These are phyloP conservation scores for Leistus spinibarbis DNA, from an alignment of 2,888 invertebrate species.

Conservation along the genomic window DNA sequence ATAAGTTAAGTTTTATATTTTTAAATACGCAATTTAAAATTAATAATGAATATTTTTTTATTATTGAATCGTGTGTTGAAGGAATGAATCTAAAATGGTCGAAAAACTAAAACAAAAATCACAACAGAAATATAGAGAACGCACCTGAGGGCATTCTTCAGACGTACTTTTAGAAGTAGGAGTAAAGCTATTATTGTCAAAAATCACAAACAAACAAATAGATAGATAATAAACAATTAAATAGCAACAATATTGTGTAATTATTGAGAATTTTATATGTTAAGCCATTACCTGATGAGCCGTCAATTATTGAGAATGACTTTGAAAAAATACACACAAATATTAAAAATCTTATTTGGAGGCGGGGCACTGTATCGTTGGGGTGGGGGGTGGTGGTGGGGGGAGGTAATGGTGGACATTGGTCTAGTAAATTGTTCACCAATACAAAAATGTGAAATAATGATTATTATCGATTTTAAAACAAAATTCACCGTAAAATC, in stretches of 20 bases:
- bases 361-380: no score
- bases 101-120: slow-evolving; percentile 19
- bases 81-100: not conserved
- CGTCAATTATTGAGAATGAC: slow-evolving; percentile 35
- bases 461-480: not conserved
- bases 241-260: not conserved
- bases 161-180: slow-evolving; percentile 19
- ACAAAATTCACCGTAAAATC: not conserved
- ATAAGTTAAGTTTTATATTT: no score
- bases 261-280: not conserved
- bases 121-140: slow-evolving; percentile 28
- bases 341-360: slow-evolving; percentile 37
- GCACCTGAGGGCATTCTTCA: slow-evolving; percentile 23
- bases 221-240: not conserved
- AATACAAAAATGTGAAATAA: not conserved
- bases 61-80: not conserved
- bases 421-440: no score
- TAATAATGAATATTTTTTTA: no score
- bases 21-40: no score
- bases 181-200: slow-evolving; percentile 18
- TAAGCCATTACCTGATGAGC: slow-evolving; percentile 38
- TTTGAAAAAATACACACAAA: slow-evolving; percentile 40
- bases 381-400: no score
- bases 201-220: slow-evolving; percentile 19
- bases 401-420: no score